phyloP scores from a whole-genome alignment of 92 coral and sea anemone species.

The Porites cylindrica region DNA sequence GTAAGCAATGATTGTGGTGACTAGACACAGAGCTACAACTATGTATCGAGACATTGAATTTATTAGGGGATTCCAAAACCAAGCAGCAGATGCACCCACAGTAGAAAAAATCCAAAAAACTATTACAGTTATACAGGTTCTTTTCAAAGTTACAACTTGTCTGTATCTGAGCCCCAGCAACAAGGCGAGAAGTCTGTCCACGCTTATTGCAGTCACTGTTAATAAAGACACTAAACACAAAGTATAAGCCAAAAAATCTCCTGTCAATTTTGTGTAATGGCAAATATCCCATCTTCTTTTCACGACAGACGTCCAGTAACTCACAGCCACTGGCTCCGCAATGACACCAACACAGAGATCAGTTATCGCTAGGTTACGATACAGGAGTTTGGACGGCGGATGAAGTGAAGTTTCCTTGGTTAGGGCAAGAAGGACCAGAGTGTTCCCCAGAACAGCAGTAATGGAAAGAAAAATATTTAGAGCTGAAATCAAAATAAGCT shows the following conservation, averaged over 20 bases:
- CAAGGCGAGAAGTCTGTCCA: slow-evolving; percentile 22
- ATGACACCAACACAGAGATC: slow-evolving; percentile 30
- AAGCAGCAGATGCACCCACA: no score
- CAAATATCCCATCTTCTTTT: background rate
- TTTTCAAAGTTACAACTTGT: slow-evolving; percentile 7
- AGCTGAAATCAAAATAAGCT: background rate
- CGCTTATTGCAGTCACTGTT: slow-evolving; percentile 8
- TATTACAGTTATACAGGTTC: no score
- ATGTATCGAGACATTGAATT: no score
- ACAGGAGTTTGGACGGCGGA: slow-evolving; percentile 32
- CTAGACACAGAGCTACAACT: no score
- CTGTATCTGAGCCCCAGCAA: slow-evolving; percentile 3
- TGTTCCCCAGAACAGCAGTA: slow-evolving; percentile 11
- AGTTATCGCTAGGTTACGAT: background rate
- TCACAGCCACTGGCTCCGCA: background rate
- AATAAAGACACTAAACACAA: background rate
- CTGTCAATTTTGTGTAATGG: no score
- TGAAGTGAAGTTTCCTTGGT: background rate
- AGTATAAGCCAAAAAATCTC: no score
- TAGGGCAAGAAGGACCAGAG: slow-evolving; percentile 9
- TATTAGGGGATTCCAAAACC: no score
- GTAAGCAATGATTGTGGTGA: no score
- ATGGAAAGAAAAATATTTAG: background rate
- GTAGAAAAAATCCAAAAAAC: no score
- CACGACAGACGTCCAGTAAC: background rate